Conservation (phyloP, 2,113 vertebrate species). For the Neolamprologus modestus region DNA sequence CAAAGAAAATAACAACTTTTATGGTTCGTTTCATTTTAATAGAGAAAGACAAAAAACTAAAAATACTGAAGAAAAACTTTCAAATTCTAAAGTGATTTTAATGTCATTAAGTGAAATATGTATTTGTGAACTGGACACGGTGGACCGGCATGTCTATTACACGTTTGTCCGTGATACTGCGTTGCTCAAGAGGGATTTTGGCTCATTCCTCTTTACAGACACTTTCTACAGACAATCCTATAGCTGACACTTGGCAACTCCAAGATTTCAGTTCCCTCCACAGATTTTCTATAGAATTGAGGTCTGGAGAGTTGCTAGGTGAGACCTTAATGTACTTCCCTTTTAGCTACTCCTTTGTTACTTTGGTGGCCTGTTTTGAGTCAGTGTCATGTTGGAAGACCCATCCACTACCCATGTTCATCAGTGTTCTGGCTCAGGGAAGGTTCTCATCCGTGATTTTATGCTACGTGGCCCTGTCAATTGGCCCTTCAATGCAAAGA, state of each 20-base stretch:
- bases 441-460: neutral
- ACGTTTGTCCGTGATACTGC: fast-evolving
- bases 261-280: neutral
- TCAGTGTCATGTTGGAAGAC: neutral
- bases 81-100: neutral
- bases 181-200: neutral
- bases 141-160: neutral
- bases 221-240: neutral
- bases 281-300: neutral
- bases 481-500: neutral
- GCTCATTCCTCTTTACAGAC: neutral
- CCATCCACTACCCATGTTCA: neutral
- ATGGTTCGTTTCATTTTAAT: neutral
- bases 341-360: neutral
- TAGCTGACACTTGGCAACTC: neutral
- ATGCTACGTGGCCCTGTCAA: neutral
- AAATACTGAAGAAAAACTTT: neutral
- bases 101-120: neutral
- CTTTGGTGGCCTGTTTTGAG: neutral
- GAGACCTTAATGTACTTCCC: neutral
- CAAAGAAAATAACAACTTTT: neutral
- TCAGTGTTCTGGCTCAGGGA: neutral
- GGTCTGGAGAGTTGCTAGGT: neutral
- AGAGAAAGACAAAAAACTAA: neutral
- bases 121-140: neutral